These are phyloP conservation scores for Charina bottae DNA, from an alignment of 2,113 vertebrate species.

Conservation along the genomic window DNA sequence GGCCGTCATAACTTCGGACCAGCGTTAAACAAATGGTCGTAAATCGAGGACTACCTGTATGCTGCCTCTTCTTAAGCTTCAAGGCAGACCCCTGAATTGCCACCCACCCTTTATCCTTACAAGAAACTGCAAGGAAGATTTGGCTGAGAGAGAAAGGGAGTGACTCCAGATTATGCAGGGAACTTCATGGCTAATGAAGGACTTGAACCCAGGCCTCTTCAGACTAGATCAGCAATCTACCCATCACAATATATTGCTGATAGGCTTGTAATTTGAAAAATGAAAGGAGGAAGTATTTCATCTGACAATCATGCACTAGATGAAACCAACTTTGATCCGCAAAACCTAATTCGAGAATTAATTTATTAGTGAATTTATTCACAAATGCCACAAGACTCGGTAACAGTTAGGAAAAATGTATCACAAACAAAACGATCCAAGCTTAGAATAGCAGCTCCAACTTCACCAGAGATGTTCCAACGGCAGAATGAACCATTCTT, in stretches of 20 bases:
- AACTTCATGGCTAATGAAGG: not conserved
- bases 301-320: not conserved
- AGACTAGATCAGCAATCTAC: not conserved
- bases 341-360: not conserved
- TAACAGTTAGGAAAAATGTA: not conserved
- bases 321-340: not conserved
- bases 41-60: too few species aligned
- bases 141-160: not conserved
- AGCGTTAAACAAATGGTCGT: too few species aligned
- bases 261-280: not conserved
- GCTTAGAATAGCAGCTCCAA: too few species aligned
- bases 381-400: not conserved
- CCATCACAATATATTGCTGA: not conserved
- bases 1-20: too few species aligned
- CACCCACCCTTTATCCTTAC: not conserved
- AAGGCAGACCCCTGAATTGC: not conserved
- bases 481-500: too few species aligned
- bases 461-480: too few species aligned
- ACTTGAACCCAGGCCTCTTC: not conserved
- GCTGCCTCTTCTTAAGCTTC: not conserved
- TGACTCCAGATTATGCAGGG: not conserved
- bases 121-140: not conserved
- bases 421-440: too few species aligned
- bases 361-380: not conserved
- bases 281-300: not conserved